phyloP scores from a whole-genome alignment of 2,797 vertebrate genomes.

The Protonibea diacanthus region DNA sequence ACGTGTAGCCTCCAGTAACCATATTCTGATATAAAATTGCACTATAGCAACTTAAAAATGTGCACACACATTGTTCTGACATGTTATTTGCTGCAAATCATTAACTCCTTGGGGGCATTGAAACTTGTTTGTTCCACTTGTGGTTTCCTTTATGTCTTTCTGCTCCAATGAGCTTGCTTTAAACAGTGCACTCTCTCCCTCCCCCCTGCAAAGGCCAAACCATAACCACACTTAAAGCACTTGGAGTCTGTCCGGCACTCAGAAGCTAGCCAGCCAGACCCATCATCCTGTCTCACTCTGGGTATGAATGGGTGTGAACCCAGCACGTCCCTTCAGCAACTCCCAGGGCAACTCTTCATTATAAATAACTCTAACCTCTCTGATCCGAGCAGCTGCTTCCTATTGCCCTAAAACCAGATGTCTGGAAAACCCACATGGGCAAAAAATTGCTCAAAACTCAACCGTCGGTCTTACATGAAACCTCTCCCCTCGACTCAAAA shows the following conservation, averaged over 20 bases:
- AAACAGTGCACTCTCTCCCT: slow-evolving; percentile 12
- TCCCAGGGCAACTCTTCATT: slow-evolving; percentile 55
- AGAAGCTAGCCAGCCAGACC: slow-evolving; percentile 27
- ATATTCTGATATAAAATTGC: slow-evolving; percentile 8
- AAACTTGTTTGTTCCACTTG: slow-evolving; percentile 70
- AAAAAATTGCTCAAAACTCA: slow-evolving; percentile 35
- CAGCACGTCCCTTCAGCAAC: slow-evolving; percentile 40
- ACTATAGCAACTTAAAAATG: slow-evolving; percentile 31
- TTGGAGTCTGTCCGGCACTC: slow-evolving; percentile 21
- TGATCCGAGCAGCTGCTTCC: slow-evolving; percentile 57
- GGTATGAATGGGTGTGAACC: slow-evolving; percentile 48
- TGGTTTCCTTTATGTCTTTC: slow-evolving; percentile 58
- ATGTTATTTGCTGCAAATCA: slow-evolving; percentile 53
- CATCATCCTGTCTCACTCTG: slow-evolving; percentile 33
- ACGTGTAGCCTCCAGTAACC: slow-evolving; percentile 30
- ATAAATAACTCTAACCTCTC: slow-evolving; percentile 69
- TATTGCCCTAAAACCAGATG: slow-evolving; percentile 46
- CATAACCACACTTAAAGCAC: slow-evolving; percentile 53
- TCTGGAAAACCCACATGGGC: slow-evolving; percentile 35
- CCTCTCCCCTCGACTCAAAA: slow-evolving; percentile 21
- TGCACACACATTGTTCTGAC: slow-evolving; percentile 46
- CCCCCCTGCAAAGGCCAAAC: slow-evolving; percentile 56
- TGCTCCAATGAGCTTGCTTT: slow-evolving; percentile 51
- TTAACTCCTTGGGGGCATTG: slow-evolving; percentile 44
- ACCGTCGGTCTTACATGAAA: slow-evolving; percentile 31